Conservation (phyloP, 2,113 vertebrate genomes). For the Cyphomyrus discorhynchus region DNA sequence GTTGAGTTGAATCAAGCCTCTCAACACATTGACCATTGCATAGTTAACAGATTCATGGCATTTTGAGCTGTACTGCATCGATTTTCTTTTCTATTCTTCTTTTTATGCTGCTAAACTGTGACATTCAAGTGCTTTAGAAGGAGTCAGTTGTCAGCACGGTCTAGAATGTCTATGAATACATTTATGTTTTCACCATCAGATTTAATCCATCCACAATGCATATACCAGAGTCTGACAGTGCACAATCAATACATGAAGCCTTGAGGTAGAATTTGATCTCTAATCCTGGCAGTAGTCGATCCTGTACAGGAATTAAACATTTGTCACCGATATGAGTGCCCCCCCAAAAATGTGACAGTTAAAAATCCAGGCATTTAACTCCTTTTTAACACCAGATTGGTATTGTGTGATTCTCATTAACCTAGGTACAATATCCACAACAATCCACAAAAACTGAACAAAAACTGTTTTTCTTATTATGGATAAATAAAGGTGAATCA, state of each 20-base stretch:
- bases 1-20: not conserved
- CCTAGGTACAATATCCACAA: not conserved
- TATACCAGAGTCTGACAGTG: not conserved
- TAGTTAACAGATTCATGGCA: not conserved
- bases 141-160: not conserved
- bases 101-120: slow-evolving; percentile 13
- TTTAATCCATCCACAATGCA: slow-evolving; percentile 1
- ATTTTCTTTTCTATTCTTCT: slow-evolving; percentile 5
- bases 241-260: not conserved
- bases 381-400: not conserved
- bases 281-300: not conserved
- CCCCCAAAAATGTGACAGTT: not conserved
- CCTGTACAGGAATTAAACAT: not conserved
- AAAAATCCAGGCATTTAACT: not conserved
- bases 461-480: not conserved
- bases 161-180: not conserved
- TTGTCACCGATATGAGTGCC: not conserved
- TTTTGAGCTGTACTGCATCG: not conserved
- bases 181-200: not conserved
- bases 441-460: not conserved
- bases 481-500: not conserved
- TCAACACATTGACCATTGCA: not conserved
- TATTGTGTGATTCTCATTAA: not conserved
- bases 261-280: not conserved
- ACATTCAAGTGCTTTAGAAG: not conserved